Base-by-base conservation (phyloP, 2,797 vertebrate genomes). In the Arctocebus calabarensis region DNA sequence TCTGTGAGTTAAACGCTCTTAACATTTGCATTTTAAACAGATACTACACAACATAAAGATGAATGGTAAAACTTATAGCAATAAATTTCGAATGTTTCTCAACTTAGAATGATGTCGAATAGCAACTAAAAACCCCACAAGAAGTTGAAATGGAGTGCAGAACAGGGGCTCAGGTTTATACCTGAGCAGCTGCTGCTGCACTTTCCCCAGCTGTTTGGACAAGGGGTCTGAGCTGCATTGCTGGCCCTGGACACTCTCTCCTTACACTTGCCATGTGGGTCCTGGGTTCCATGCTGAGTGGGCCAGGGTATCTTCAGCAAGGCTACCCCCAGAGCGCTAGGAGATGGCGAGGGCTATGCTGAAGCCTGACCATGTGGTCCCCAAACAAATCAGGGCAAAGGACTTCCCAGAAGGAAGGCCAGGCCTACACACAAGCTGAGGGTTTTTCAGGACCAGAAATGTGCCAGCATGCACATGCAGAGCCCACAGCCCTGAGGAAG, bases 51-150 rank as follows among this genome's bases (percentile, higher is more conserved):
- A 27, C 2, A 3, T 2, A 19, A 29, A 34, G 23, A 19, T 0
- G 19, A 52, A 68, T 0, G 0, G n/a, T 9, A 11, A 29, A 34
- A 81, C 9, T 10, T 10, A 37, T 0, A 5, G 3, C 13, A 29
- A 23, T 20, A 22, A 11, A n/a, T 8, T 71, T 48, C 48, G 2
- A 1, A 57, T 19, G 32, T n/a, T 43, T n/a, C 68, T 74, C 48
- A 14, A 45, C 23, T 59, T 4, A 5, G 57, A 20, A 75, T 23
- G 70, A 64, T 1, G 4, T n/a, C 57, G 16, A 66, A 23, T 13
- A 84, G 32, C 48, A 45, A 32, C 22, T 40, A 23, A 48, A 48
- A 20, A 64, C 14, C 29, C 19, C 10, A 2, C 0, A 10, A 34
- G 45, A 10, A 20, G 48, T 1, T 17, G 62, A 17, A 14, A 9